A percentile compares a stretch with the other conserved stretches of the same genome.
These are phyloP conservation scores for Ischnura elegans DNA, from an alignment of 2,888 invertebrate genomes.

Conservation along the genomic window DNA sequence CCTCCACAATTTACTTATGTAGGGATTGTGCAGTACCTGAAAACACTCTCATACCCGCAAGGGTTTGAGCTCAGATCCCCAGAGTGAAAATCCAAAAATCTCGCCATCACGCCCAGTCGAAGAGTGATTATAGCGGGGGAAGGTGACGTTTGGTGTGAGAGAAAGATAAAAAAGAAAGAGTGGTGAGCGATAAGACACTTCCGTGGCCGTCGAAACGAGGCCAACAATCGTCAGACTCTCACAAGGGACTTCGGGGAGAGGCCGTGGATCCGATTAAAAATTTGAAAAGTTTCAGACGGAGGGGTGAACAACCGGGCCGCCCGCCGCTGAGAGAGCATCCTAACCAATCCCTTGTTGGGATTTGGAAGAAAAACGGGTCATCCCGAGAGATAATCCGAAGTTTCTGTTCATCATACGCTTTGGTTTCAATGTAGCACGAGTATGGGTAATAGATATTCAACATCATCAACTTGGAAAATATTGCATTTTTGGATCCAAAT, in stretches of 20 bases:
- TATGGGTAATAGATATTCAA: too few relatives aligned
- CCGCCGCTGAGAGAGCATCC: neutral
- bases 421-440: too few relatives aligned
- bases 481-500: too few relatives aligned
- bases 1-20: too few relatives aligned
- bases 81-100: too few relatives aligned
- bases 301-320: neutral
- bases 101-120: too few relatives aligned
- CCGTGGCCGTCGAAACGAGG: neutral
- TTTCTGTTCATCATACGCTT: too few relatives aligned
- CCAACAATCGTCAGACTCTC: neutral
- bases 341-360: neutral
- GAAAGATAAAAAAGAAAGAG: neutral
- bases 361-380: neutral
- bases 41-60: too few relatives aligned
- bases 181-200: neutral
- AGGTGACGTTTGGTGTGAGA: neutral
- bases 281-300: neutral
- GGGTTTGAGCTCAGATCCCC: too few relatives aligned
- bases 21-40: too few relatives aligned
- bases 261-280: neutral
- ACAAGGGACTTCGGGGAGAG: neutral
- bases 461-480: too few relatives aligned
- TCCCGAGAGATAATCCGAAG: neutral
- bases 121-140: neutral